phyloP scores from a whole-genome alignment of 2,797 vertebrate genomes.

The Tympanoctomys barrerae region DNA sequence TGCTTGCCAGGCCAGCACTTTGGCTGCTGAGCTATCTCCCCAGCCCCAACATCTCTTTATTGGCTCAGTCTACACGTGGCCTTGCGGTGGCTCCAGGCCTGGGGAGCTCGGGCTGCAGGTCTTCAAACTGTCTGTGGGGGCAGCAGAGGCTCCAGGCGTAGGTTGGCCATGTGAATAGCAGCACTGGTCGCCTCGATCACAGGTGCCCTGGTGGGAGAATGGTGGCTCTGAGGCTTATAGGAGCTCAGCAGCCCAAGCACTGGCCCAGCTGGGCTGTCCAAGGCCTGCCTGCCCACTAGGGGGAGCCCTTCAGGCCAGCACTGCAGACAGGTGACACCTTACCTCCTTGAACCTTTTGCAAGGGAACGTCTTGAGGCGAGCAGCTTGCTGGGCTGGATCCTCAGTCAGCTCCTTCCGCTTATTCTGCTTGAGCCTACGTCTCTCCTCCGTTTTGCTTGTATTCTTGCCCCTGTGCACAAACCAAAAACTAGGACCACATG shows the following conservation, averaged over 20 bases:
- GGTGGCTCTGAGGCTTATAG: fast-evolving
- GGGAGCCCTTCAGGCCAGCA: background rate
- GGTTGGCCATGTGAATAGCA: constrained; percentile 89
- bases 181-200: constrained; percentile 90
- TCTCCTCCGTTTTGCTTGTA: constrained; percentile 87
- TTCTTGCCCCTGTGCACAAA: constrained; percentile 84
- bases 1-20: too few relatives aligned
- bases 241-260: background rate
- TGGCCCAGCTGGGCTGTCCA: background rate
- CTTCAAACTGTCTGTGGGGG: background rate
- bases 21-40: too few relatives aligned
- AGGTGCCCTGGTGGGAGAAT: constrained; percentile 88
- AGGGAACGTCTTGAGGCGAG: constrained; percentile 89
- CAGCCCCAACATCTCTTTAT: constrained; percentile 66
- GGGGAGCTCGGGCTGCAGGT: background rate
- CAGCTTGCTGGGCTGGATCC: constrained; percentile 83
- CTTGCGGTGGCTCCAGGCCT: background rate
- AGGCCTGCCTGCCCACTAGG: background rate
- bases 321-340: fast-evolving
- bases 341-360: constrained; percentile 95
- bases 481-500: too few relatives aligned
- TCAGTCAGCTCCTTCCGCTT: constrained; percentile 91
- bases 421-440: constrained; percentile 91
- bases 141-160: fast-evolving
- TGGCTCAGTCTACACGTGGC: constrained; percentile 62